phyloP scores from a whole-genome alignment of 2,797 vertebrate genomes.

The Acipenser transmontanus region DNA sequence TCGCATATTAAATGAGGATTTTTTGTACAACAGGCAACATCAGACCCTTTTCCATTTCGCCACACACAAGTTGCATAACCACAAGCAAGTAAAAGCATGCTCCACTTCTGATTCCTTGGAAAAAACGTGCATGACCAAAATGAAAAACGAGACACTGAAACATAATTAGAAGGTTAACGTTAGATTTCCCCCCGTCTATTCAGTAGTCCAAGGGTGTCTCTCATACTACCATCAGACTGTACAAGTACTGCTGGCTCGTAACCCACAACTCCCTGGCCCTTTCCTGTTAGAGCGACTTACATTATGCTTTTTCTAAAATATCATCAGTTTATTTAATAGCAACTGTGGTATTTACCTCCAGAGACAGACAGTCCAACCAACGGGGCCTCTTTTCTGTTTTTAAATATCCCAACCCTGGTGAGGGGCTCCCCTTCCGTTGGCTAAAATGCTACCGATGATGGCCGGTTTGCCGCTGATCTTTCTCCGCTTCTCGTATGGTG shows the following conservation, averaged over 20 bases:
- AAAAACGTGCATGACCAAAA: no score
- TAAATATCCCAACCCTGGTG: slow-evolving; percentile 5
- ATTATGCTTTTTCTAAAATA: background rate
- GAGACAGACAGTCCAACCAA: background rate
- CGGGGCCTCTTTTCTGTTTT: slow-evolving; percentile 10
- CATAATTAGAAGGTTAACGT: no score
- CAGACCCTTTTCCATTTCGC: background rate
- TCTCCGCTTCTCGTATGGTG: slow-evolving; percentile 3
- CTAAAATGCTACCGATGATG: slow-evolving; percentile 3
- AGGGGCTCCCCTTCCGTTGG: slow-evolving; percentile 7
- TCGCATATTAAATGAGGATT: slow-evolving; percentile 15
- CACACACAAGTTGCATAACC: background rate
- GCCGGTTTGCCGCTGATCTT: slow-evolving; percentile 8
- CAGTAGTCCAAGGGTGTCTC: no score
- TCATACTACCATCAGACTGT: no score
- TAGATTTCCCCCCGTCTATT: no score
- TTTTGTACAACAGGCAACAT: slow-evolving; percentile 9
- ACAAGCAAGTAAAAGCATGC: background rate
- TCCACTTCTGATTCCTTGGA: no score
- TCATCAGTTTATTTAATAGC: slow-evolving; percentile 9
- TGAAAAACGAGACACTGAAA: no score
- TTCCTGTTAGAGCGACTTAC: background rate
- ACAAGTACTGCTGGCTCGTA: no score
- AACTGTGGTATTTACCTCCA: slow-evolving; percentile 11
- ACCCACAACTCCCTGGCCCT: background rate